phyloP scores from a whole-genome alignment of 30 jellyfish, hydroid and myxozoan species.

The Turritopsis dohrnii region DNA sequence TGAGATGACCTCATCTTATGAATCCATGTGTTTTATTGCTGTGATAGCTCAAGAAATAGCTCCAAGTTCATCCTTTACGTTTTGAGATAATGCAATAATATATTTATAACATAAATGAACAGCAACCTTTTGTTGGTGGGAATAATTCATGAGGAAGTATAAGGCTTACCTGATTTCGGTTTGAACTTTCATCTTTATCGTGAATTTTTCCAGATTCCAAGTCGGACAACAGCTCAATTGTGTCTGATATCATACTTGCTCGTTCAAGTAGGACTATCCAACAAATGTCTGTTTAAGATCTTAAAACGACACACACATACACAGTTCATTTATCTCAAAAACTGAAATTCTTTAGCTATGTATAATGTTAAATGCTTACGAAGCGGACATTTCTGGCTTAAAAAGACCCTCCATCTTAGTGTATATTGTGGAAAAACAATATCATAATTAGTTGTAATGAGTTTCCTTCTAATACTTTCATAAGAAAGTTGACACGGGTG shows the following conservation, averaged over 20 bases:
- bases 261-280: not conserved
- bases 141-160: not conserved
- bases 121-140: no score
- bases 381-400: not conserved
- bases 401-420: not conserved
- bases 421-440: not conserved
- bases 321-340: not conserved
- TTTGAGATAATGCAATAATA: no score
- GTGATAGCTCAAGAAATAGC: no score
- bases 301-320: no score
- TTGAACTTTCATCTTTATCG: not conserved
- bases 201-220: not conserved
- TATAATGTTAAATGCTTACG: not conserved
- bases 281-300: not conserved
- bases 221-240: not conserved
- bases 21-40: no score
- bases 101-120: no score
- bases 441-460: not conserved
- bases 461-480: not conserved
- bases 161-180: not conserved
- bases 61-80: no score
- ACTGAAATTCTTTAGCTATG: not conserved
- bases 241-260: not conserved
- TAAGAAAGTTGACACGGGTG: not conserved
- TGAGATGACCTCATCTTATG: no score